Evolutionary conservation across 2,797 vertebrate genomes (phyloP).

Genomic region (Alosa sapidissima): DNA sequence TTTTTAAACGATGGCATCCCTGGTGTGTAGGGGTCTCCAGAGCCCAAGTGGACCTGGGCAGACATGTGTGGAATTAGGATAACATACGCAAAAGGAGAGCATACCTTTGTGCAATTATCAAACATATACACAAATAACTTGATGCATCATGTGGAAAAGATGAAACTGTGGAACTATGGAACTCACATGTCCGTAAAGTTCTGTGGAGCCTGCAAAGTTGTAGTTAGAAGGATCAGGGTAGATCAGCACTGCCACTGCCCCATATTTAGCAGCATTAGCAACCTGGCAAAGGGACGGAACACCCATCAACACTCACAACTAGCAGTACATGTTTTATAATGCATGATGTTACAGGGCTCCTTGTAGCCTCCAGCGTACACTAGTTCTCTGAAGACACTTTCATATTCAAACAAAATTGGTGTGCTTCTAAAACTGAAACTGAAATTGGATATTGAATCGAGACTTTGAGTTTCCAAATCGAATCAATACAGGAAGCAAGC

Average conservation of each 20-base stretch:
- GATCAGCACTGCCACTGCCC: constrained; percentile 83
- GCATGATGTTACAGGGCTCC: too few species aligned
- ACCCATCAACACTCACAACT: not conserved
- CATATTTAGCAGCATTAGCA: constrained; percentile 74
- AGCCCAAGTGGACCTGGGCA: constrained; percentile 88
- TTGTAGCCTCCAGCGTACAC: too few species aligned
- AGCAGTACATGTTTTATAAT: too few species aligned
- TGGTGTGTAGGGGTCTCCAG: constrained; percentile 92
- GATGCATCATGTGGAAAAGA: too few species aligned
- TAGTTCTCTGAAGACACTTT: too few species aligned
- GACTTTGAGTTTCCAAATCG: too few species aligned
- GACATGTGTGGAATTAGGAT: not conserved
- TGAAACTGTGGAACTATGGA: not conserved
- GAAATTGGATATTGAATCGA: too few species aligned
- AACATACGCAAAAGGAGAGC: not conserved
- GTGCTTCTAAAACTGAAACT: too few species aligned
- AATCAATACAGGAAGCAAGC: too few species aligned
- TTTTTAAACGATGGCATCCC: constrained; percentile 96
- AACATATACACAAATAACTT: not conserved
- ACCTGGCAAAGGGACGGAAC: constrained; percentile 71
- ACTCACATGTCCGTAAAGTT: constrained; percentile 89
- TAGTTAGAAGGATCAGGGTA: constrained; percentile 73
- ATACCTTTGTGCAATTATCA: not conserved
- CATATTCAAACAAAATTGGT: too few species aligned
- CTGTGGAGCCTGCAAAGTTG: not conserved